Conservation (phyloP, 1,140 invertebrate genomes). For the Drosophila sulfurigaster region DNA sequence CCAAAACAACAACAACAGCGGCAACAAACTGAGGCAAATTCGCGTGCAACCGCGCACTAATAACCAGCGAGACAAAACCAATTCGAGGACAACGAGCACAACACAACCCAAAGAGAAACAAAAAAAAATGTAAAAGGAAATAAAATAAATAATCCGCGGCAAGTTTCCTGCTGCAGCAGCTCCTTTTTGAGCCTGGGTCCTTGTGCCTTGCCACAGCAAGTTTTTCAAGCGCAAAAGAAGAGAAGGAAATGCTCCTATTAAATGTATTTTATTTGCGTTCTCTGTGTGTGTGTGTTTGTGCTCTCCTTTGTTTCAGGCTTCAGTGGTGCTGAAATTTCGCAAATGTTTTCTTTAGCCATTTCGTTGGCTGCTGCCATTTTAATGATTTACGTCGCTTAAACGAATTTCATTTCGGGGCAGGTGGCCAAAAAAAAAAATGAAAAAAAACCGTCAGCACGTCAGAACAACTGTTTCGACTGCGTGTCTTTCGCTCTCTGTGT, state of each 20-base stretch:
- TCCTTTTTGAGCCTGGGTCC: constrained; percentile 20
- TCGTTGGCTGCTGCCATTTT: constrained; percentile 58
- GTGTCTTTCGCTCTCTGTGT: constrained; percentile 2
- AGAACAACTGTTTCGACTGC: constrained; percentile 34
- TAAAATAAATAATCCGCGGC: constrained; percentile 70
- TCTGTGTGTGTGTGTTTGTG: constrained; percentile 18
- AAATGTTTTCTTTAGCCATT: constrained; percentile 72
- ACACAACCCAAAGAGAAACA: constrained; percentile 22
- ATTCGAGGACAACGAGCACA: constrained; percentile 42
- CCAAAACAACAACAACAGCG: constrained; percentile 48
- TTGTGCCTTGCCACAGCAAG: constrained; percentile 39
- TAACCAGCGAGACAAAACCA: constrained; percentile 63
- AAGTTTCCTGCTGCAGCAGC: constrained; percentile 62
- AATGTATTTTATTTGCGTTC: constrained; percentile 58
- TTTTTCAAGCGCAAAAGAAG: constrained; percentile 63
- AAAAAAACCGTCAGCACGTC: constrained; percentile 7
- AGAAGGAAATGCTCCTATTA: constrained; percentile 77
- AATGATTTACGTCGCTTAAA: constrained; percentile 70
- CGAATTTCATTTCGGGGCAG: constrained; percentile 51
- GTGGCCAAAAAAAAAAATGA: constrained; percentile 22
- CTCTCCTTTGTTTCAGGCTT: constrained; percentile 51
- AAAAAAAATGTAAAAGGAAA: constrained; percentile 22
- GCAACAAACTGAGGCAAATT: constrained; percentile 65
- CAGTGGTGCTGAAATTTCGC: constrained; percentile 72
- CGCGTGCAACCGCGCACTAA: constrained; percentile 77